phyloP scores from a whole-genome alignment of 2,888 invertebrate species.

The Agelastica alni region DNA sequence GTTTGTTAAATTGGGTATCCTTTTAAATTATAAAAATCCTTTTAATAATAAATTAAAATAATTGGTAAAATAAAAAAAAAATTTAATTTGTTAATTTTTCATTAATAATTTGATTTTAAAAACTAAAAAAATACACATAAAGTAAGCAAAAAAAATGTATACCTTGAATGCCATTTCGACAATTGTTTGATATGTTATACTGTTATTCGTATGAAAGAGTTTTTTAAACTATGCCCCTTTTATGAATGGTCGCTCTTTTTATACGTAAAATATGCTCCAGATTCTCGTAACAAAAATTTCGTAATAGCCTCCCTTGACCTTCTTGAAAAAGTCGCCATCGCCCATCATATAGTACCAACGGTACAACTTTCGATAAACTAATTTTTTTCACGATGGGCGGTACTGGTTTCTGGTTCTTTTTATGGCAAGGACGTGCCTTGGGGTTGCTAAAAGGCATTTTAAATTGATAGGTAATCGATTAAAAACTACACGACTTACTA shows the following conservation, averaged over 20 bases:
- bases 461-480: no score
- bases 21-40: no score
- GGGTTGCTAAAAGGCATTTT: not conserved
- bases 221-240: slow-evolving; percentile 2
- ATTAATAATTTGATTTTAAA: not conserved
- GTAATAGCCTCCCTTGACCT: slow-evolving; percentile 17
- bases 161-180: slow-evolving; percentile 22
- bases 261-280: slow-evolving; percentile 16
- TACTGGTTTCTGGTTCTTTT: not conserved
- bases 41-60: no score
- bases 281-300: slow-evolving; percentile 8
- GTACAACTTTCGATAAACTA: slow-evolving; percentile 11
- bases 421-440: not conserved
- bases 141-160: not conserved
- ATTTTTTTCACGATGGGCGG: slow-evolving; percentile 4
- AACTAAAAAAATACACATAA: not conserved
- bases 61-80: no score
- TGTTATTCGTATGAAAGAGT: slow-evolving; percentile 1
- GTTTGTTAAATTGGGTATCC: no score
- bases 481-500: no score
- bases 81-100: no score
- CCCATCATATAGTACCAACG: slow-evolving; percentile 3
- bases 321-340: slow-evolving; percentile 11
- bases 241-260: slow-evolving; percentile 6
- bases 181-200: not conserved